A percentile compares a stretch with the other conserved stretches of the same genome.
Evolutionary conservation across 2,888 invertebrate species (phyloP).

Genomic region (Lasioglossum morio): DNA sequence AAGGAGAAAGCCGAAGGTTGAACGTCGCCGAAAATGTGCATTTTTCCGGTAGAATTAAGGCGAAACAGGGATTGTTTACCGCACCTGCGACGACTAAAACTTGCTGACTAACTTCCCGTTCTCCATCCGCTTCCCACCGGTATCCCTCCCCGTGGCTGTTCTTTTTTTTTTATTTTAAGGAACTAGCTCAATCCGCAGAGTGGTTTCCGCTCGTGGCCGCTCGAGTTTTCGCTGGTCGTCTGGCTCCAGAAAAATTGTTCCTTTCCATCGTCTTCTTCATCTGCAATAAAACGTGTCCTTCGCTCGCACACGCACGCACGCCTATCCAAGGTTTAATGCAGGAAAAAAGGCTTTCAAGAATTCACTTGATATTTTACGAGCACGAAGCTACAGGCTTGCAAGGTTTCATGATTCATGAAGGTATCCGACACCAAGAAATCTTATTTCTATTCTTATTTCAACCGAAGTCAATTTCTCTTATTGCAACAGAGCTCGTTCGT

Average conservation of each 20-base stretch:
- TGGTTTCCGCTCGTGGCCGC: conserved; percentile 58
- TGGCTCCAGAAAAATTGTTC: conserved; percentile 49
- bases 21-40: conserved; percentile 28
- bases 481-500: neutral
- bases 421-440: conserved; percentile 13
- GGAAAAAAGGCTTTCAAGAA: conserved; percentile 2
- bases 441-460: neutral
- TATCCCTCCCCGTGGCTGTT: neutral
- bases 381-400: neutral
- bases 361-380: conserved; percentile 37
- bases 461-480: neutral
- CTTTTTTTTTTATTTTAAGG: conserved; percentile 34
- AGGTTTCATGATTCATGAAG: conserved; percentile 15
- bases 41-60: conserved; percentile 54
- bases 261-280: conserved; percentile 28
- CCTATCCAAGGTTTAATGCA: conserved; percentile 30
- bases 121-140: neutral
- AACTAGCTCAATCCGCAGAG: conserved; percentile 53
- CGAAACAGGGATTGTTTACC: conserved; percentile 62
- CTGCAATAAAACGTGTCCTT: conserved; percentile 31
- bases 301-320: neutral
- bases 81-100: conserved; percentile 53
- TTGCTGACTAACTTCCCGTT: conserved; percentile 56
- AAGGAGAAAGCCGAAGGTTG: neutral
- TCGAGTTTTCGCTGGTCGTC: conserved; percentile 49